A percentile compares a stretch with the other conserved stretches of the same genome.
Evolutionary conservation across 2,113 vertebrate genomes (phyloP).

Genomic region (Pachyramphus minor): DNA sequence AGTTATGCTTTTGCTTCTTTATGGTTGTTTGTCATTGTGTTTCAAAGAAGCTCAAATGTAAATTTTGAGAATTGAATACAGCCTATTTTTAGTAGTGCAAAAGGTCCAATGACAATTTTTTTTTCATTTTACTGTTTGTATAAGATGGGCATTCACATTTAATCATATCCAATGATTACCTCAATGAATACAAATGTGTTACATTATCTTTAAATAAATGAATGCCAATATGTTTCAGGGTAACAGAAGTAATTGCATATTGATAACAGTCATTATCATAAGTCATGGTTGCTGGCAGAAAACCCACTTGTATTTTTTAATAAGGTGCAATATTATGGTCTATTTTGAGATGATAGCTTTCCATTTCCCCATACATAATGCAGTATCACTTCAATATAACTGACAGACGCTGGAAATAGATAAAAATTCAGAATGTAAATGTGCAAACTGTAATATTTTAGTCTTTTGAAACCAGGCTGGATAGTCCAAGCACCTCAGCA

Average conservation of each 20-base stretch:
- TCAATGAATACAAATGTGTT: slow-evolving; percentile 72
- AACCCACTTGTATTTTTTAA: slow-evolving; percentile 69
- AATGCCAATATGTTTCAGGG: slow-evolving; percentile 70
- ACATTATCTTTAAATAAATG: slow-evolving; percentile 75
- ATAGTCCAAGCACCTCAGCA: slow-evolving; percentile 45
- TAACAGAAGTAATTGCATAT: slow-evolving; percentile 75
- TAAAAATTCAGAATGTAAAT: slow-evolving; percentile 65
- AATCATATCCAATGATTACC: slow-evolving; percentile 67
- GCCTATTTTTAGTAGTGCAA: slow-evolving; percentile 55
- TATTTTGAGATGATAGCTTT: slow-evolving; percentile 71
- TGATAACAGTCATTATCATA: slow-evolving; percentile 72
- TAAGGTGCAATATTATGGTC: slow-evolving; percentile 65
- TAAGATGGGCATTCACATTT: slow-evolving; percentile 67
- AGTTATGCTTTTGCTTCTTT: slow-evolving; percentile 46
- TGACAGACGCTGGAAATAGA: slow-evolving; percentile 32
- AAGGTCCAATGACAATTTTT: slow-evolving; percentile 47
- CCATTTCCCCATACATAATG: slow-evolving; percentile 57
- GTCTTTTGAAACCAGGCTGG: slow-evolving; percentile 37
- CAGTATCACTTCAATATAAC: slow-evolving; percentile 52
- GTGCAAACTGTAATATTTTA: slow-evolving; percentile 50
- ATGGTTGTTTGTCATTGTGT: slow-evolving; percentile 25
- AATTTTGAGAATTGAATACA: slow-evolving; percentile 56
- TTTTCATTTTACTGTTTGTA: slow-evolving; percentile 51
- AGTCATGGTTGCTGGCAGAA: slow-evolving; percentile 65
- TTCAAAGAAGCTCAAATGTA: slow-evolving; percentile 51